Evolutionary conservation across 2,113 vertebrate species (phyloP).

Genomic region (Canis aureus): DNA sequence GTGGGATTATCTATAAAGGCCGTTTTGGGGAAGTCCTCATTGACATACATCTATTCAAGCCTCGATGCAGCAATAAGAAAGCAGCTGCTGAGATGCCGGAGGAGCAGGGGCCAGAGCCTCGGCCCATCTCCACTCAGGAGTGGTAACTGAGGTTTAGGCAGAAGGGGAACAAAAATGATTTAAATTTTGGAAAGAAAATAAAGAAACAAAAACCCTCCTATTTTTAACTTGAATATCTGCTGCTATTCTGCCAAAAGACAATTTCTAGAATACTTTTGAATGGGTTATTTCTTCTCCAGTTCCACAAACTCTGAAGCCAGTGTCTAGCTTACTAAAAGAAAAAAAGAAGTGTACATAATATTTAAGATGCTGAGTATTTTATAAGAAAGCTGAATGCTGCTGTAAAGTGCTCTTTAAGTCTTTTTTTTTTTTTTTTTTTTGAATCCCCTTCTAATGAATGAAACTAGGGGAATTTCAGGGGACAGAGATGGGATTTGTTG

Average conservation of each 20-base stretch:
- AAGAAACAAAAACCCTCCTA: conserved; percentile 78
- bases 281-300: conserved; percentile 42
- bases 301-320: conserved; percentile 85
- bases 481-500: no score
- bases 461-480: no score
- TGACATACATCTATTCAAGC: conserved; percentile 98
- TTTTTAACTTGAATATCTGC: conserved; percentile 83
- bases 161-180: conserved; percentile 75
- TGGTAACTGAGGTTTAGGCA: conserved; percentile 85
- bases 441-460: no score
- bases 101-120: no score
- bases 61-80: conserved; percentile 97
- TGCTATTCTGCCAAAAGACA: conserved; percentile 90
- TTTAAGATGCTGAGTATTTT: conserved; percentile 88
- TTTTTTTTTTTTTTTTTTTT: neutral
- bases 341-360: conserved; percentile 87
- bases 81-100: conserved; percentile 79
- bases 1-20: conserved; percentile 99
- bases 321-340: conserved; percentile 84
- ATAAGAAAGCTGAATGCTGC: conserved; percentile 88
- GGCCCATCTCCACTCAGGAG: no score
- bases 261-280: conserved; percentile 82
- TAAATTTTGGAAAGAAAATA: conserved; percentile 80
- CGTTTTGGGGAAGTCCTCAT: conserved; percentile 98
- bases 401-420: conserved; percentile 86